Percentiles rank a stretch among this genome's conserved stretches.
phyloP scores from a whole-genome alignment of 1,140 invertebrate species.

The Lepidurus packardi region DNA sequence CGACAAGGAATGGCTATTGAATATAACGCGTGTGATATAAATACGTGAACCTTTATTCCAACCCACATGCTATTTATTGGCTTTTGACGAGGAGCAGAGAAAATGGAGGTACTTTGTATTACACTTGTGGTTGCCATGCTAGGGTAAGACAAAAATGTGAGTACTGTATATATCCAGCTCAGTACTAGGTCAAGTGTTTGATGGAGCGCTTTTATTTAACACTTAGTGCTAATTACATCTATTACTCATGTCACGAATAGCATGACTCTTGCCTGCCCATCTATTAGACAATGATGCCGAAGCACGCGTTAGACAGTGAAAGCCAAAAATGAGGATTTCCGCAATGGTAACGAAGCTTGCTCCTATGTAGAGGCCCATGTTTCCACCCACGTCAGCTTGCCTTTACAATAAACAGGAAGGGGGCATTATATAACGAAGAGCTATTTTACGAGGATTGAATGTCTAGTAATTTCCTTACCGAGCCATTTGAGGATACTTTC shows the following conservation, averaged over 20 bases:
- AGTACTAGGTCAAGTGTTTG: neutral
- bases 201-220: neutral
- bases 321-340: constrained; percentile 20
- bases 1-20: too few relatives aligned
- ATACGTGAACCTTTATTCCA: too few relatives aligned
- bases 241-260: neutral
- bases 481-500: constrained; percentile 34
- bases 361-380: constrained; percentile 32
- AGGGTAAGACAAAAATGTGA: too few relatives aligned
- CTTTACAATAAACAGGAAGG: neutral
- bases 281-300: neutral
- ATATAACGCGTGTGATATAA: too few relatives aligned
- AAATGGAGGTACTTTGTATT: too few relatives aligned
- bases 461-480: neutral
- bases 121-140: too few relatives aligned
- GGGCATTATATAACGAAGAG: too few relatives aligned
- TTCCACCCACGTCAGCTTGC: constrained; percentile 31
- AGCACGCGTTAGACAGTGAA: neutral
- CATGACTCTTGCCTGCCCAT: neutral
- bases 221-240: neutral
- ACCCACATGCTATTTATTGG: too few relatives aligned
- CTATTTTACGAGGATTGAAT: neutral
- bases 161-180: too few relatives aligned
- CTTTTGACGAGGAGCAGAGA: too few relatives aligned
- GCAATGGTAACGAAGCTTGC: constrained; percentile 31